These are phyloP conservation scores for Podabrus alpinus DNA, from an alignment of 2,888 invertebrate species.

Conservation along the genomic window DNA sequence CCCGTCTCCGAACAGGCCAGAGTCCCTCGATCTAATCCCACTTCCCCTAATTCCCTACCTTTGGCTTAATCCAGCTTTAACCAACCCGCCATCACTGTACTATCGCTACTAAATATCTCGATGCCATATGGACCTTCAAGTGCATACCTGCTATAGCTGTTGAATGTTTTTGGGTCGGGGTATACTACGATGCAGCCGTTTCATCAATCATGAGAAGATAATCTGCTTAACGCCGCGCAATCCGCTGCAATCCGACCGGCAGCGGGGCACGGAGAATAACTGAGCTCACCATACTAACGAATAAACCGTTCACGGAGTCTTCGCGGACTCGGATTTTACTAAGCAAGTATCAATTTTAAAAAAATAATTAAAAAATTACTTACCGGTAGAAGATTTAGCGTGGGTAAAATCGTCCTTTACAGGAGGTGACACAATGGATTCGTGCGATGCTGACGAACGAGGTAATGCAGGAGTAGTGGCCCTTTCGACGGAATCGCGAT, in stretches of 20 bases:
- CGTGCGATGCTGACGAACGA: slow-evolving; percentile 55
- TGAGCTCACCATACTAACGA: slow-evolving; percentile 36
- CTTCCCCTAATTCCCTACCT: slow-evolving; percentile 58
- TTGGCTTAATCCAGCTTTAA: slow-evolving; percentile 58
- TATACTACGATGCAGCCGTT: slow-evolving; percentile 52
- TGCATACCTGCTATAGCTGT: slow-evolving; percentile 44
- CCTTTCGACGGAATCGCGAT: slow-evolving; percentile 61
- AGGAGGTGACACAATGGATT: slow-evolving; percentile 59
- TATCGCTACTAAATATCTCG: slow-evolving; percentile 44
- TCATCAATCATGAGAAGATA: slow-evolving; percentile 69
- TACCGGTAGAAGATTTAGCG: slow-evolving; percentile 66
- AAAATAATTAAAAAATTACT: slow-evolving; percentile 44
- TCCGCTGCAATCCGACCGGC: slow-evolving; percentile 52
- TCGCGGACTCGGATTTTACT: background rate
- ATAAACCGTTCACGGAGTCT: slow-evolving; percentile 32
- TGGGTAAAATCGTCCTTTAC: slow-evolving; percentile 70
- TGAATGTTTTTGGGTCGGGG: slow-evolving; percentile 51
- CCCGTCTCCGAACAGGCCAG: slow-evolving; percentile 54
- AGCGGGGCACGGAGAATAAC: slow-evolving; percentile 35
- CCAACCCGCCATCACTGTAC: slow-evolving; percentile 51
- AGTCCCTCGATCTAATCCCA: slow-evolving; percentile 53
- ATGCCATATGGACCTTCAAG: slow-evolving; percentile 40
- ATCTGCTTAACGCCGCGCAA: slow-evolving; percentile 65
- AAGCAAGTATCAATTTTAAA: background rate
- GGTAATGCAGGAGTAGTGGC: slow-evolving; percentile 53